These are phyloP conservation scores for Upupa epops DNA, from an alignment of 2,113 vertebrate species.

Conservation along the genomic window DNA sequence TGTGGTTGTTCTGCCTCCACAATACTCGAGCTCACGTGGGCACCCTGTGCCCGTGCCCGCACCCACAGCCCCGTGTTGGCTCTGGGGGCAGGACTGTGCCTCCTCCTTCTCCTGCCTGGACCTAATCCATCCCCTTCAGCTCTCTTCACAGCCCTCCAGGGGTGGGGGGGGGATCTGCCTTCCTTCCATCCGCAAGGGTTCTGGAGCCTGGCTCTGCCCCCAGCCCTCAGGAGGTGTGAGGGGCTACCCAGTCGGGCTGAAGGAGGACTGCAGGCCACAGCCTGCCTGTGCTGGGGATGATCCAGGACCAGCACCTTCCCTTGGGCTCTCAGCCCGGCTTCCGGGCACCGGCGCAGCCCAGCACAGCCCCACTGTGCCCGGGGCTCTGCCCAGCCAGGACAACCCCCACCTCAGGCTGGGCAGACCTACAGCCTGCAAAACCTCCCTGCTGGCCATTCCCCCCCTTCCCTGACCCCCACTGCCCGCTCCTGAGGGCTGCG, in stretches of 20 bases:
- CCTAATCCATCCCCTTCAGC: not conserved
- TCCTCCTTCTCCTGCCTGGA: not conserved
- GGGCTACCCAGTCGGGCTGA: not conserved
- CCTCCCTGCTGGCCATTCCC: not conserved
- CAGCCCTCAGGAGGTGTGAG: not conserved
- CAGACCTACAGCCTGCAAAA: not conserved
- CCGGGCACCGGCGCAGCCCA: not conserved
- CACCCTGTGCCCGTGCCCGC: not conserved
- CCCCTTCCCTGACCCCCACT: not conserved
- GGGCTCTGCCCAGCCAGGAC: not conserved
- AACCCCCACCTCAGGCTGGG: not conserved
- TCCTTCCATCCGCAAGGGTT: not conserved
- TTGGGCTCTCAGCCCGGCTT: fast-evolving
- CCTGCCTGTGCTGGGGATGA: not conserved
- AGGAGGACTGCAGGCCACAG: not conserved
- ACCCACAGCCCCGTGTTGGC: fast-evolving
- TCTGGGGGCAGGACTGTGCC: not conserved
- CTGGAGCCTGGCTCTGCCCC: not conserved
- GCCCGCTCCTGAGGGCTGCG: fast-evolving
- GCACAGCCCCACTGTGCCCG: fast-evolving
- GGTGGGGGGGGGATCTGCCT: not conserved
- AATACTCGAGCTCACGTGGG: not conserved
- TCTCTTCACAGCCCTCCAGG: not conserved
- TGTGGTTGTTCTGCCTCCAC: not conserved
- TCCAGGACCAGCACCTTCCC: not conserved